Evolutionary conservation across 2,797 vertebrate species (phyloP), one percentile per base, ranked within the genome.

Genomic region (Microcaecilia unicolor): DNA sequence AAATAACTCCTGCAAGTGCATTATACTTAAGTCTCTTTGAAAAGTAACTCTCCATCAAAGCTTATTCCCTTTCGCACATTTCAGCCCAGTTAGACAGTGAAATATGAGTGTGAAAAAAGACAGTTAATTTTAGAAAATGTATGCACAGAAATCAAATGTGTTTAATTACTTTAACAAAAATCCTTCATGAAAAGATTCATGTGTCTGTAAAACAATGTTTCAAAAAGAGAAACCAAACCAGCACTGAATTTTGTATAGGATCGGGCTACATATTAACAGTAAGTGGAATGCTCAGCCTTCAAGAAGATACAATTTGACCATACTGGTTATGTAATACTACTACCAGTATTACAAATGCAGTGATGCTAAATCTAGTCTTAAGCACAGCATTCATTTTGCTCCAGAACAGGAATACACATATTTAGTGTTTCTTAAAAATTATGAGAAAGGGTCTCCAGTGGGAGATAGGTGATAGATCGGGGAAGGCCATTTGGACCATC

Each of bases 71-170:
- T 80, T 82, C 76, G 78, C 78, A 84, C 76, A 70, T 80, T 83
- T 80, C 75, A 81, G 74, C 63, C 62, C 75, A 83, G 82, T 81
- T 83, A 80, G 72, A 78, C 65, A 70, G 78, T 34, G 76, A 72
- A 69, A 76, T 73, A 76, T 73, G 68, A 71, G 78, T 80, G 75
- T 71, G 74, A 82, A 84, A 76, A n/a, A 61, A 76, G 72, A 67
- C 32, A 68, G 73, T 66, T 84, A 80, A 80, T 80, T 85, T 85
- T 83, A 78, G 78, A 82, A 81, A 80, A 78, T 74, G 44, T 75
- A 84, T 83, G 73, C 75, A 75, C 51, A 78, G 67, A 67, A 66
- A 59, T 67, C 72, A 82, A 84, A 82, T 76, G 78, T 81, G 75
- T 80, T 80, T 80, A 82, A 85, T 83, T 80, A 75, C 67, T 72